These are phyloP conservation scores for Drosophila ochracea DNA, from an alignment of 2,888 invertebrate genomes.

Conservation along the genomic window DNA sequence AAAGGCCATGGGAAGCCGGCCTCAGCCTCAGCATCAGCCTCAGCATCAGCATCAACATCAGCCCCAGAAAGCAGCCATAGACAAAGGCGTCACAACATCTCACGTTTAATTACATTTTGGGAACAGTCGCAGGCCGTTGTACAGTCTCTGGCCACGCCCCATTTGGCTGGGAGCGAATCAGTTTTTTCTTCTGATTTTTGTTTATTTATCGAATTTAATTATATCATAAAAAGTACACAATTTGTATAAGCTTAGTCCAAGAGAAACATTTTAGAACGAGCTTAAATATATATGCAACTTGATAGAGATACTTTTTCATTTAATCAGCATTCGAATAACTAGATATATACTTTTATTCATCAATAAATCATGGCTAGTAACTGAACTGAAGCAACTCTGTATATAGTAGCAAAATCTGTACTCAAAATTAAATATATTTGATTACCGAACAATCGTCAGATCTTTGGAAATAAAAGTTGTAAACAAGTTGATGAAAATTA, in stretches of 20 bases:
- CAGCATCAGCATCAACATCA: not conserved
- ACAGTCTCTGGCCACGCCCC: slow-evolving; percentile 48
- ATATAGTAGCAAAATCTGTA: not conserved
- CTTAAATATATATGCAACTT: not conserved
- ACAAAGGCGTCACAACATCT: slow-evolving; percentile 77
- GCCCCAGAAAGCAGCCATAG: slow-evolving; percentile 30
- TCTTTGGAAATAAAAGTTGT: not conserved
- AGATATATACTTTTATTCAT: not conserved
- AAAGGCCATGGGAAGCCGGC: slow-evolving; percentile 44
- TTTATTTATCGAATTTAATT: slow-evolving; percentile 30
- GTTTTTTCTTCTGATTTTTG: slow-evolving; percentile 9
- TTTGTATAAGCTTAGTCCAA: slow-evolving; percentile 1
- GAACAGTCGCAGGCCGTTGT: slow-evolving; percentile 31
- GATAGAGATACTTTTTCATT: not conserved
- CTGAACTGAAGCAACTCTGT: not conserved
- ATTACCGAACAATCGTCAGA: not conserved
- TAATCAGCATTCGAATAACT: not conserved
- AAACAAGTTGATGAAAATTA: not conserved
- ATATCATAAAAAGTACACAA: slow-evolving; percentile 25
- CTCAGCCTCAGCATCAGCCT: slow-evolving; percentile 1
- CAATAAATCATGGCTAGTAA: not conserved
- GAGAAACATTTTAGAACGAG: not conserved
- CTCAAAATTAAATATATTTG: not conserved
- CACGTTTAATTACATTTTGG: slow-evolving; percentile 70
- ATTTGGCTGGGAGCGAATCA: not conserved